Base-by-base conservation (phyloP, 2,113 vertebrate species). In the Vulpes ferrilata region DNA sequence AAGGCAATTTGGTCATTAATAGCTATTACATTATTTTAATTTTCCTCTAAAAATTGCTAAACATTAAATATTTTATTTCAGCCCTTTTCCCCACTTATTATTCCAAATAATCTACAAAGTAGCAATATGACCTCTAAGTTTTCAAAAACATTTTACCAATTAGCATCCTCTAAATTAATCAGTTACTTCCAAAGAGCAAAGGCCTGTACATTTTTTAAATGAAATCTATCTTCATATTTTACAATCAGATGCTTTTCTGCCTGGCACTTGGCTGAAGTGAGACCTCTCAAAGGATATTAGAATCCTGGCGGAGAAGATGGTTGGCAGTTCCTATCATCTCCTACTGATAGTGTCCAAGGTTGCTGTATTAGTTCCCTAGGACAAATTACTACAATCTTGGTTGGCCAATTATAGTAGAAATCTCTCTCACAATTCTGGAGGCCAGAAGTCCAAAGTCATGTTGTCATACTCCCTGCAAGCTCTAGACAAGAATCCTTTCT, bases 1-100 rank as follows among this genome's bases (percentile, higher is more conserved):
- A 97, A 92, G 25, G 11, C 79, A 95, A 88, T 64, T 92, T 94
- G 97, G 85, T 90, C 64, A 86, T 59, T 76, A 87, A 57, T 83
- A 93, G n/a, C 20, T 55, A 85, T 35, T 59, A 67, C 2, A 30
- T 10, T 64, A 93, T 74, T 91, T 82, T 94, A 91, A 80, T 76
- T 88, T 97, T 93, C 57, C 76, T 93, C 11, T 78, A 60, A 90
- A 90, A 35, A 86, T 25, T 16, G 27, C 48, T 88, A 84, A 96
- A 78, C 59, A 87, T 83, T 48, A 55, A 64, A 55, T 74, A 60
- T 53, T 79, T 91, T 4, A 74, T 92, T 90, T 94, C 43, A 76
- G 55, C 27, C 38, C 35, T 65, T n/a, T 6, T 25, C n/a, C 13
- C 53, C 11, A 71, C 7, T 89, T 96, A 35, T 35, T 35, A 35